These are phyloP conservation scores for Telmatherina bonti DNA, from an alignment of 2,797 vertebrate species.

Conservation along the genomic window DNA sequence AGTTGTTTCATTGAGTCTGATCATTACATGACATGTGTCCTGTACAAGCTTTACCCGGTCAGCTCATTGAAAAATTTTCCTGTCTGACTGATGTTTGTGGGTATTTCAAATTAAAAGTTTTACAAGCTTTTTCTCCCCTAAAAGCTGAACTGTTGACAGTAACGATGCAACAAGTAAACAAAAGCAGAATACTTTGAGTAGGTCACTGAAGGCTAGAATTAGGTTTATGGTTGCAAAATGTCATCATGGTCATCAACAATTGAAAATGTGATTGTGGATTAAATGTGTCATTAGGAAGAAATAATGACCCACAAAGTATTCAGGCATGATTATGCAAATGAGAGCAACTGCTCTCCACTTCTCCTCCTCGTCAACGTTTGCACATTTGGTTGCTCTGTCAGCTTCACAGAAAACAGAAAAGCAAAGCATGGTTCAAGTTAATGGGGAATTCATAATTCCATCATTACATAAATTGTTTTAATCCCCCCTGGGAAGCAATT, in stretches of 20 bases:
- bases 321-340: neutral
- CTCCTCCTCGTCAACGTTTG: neutral
- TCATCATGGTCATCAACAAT: neutral
- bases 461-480: conserved; percentile 4
- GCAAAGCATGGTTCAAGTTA: neutral
- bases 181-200: too few relatives aligned
- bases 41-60: neutral
- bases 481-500: conserved; percentile 14
- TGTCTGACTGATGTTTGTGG: neutral
- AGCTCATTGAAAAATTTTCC: neutral
- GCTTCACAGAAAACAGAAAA: neutral
- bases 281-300: neutral
- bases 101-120: neutral
- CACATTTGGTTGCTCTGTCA: neutral
- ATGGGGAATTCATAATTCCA: conserved; percentile 11
- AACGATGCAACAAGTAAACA: neutral
- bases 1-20: neutral
- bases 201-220: neutral
- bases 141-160: neutral
- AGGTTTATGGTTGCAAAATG: neutral
- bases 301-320: neutral
- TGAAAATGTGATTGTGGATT: neutral
- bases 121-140: neutral
- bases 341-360: neutral
- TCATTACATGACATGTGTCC: too few relatives aligned